Evolutionary conservation across 2,113 vertebrate genomes (phyloP), one percentile per base, ranked within the genome.

Genomic region (Scalopus aquaticus): DNA sequence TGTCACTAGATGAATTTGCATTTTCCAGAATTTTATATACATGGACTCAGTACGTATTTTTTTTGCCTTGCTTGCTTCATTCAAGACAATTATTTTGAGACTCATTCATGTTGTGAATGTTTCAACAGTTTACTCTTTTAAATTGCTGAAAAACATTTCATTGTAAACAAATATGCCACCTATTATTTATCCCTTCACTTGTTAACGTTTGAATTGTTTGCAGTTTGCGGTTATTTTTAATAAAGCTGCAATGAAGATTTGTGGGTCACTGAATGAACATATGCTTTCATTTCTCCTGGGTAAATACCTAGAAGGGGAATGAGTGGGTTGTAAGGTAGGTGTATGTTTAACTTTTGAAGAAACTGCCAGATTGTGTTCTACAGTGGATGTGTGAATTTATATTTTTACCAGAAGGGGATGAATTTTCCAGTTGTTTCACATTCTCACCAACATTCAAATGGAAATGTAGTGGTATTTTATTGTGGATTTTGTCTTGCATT

Each of bases 21-120:
- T 93, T 84, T 95, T 91, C 58, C 65, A 77, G 12, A 90, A 83
- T 73, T 88, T 81, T 84, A 88, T 83, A 78, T 88, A 79, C 72
- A 79, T 82, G 62, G 46, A 72, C 44, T 86, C 51, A 90, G 64
- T 64, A 94, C 72, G 51, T 74, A 58, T 32, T 85, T 44, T 62
- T 70, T 80, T 88, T 69, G 28, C 73, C 37, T 81, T 32, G 62
- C 15, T 89, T 65, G 46, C 81, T 93, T 94, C 5, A 89, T 17
- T 70, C 54, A 69, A 76, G 46, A 65, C 69, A 51, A 79, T 95
- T 91, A 95, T 91, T 93, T 91, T 70, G 62, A 93, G 44, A 85
- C 26, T 92, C 42, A 92, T 73, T 49, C 37, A 58, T 60, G 74
- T 69, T 67, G 39, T 87, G 64, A 28, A 65, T 86, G 35, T 70